These are phyloP conservation scores for Manduca sexta DNA, from an alignment of 1,140 invertebrate genomes.

Conservation along the genomic window DNA sequence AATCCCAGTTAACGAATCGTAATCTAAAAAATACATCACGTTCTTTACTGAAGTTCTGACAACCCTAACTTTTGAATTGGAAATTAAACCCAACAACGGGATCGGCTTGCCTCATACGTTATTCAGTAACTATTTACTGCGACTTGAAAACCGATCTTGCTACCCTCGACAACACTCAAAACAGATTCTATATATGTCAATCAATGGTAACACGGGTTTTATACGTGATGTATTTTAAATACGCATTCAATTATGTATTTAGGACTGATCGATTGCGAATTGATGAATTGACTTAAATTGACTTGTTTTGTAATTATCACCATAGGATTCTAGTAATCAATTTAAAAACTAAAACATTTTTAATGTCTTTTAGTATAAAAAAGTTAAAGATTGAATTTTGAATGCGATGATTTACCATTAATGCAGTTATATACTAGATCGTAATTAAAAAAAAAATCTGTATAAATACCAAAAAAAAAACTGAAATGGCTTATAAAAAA, in stretches of 20 bases:
- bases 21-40: no score
- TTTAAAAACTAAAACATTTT: no score
- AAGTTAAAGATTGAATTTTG: no score
- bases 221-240: neutral
- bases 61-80: constrained; percentile 11
- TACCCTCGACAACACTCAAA: neutral
- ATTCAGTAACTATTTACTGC: constrained; percentile 30
- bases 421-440: no score
- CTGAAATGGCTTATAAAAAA: no score
- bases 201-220: constrained; percentile 14
- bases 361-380: no score
- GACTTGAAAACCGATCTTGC: constrained; percentile 23
- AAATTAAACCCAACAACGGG: constrained; percentile 13
- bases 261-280: constrained; percentile 4
- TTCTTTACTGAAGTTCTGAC: neutral
- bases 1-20: no score
- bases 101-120: constrained; percentile 23
- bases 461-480: no score
- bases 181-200: constrained; percentile 13
- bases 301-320: no score
- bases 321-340: no score
- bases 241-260: neutral
- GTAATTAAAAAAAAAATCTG: no score
- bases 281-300: neutral
- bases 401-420: no score